Evolutionary conservation across 1,140 invertebrate species (phyloP).

Genomic region (Sitophilus oryzae): DNA sequence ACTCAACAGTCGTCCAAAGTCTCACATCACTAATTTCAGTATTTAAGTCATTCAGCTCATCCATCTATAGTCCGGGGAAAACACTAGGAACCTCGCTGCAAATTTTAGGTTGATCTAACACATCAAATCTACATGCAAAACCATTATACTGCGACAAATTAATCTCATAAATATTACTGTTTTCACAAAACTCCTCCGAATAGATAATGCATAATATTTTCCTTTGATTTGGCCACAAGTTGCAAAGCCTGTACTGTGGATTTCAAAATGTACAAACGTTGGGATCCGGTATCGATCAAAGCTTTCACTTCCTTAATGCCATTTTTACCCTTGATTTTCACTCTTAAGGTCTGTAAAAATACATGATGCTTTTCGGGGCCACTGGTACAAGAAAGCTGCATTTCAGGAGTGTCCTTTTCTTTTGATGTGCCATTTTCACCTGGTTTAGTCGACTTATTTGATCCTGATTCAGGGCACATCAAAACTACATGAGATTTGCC

Average conservation of each 20-base stretch:
- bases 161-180: conserved; percentile 6
- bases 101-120: conserved; percentile 12
- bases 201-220: conserved; percentile 9
- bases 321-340: not conserved
- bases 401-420: too few relatives aligned
- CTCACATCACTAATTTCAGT: conserved; percentile 10
- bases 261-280: conserved; percentile 12
- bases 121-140: conserved; percentile 14
- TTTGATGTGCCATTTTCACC: too few relatives aligned
- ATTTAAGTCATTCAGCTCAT: conserved; percentile 6
- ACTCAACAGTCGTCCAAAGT: conserved; percentile 18
- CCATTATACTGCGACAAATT: not conserved
- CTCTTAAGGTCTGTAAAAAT: too few relatives aligned
- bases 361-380: too few relatives aligned
- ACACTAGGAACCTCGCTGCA: conserved; percentile 5
- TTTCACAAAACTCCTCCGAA: not conserved
- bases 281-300: conserved; percentile 14
- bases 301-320: conserved; percentile 2
- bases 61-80: conserved; percentile 9
- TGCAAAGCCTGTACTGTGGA: not conserved
- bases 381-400: too few relatives aligned
- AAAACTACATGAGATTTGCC: too few relatives aligned
- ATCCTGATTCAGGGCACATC: too few relatives aligned
- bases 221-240: not conserved
- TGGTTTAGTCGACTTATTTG: too few relatives aligned